phyloP scores from a whole-genome alignment of 2,113 vertebrate genomes.

The Sula dactylatra region DNA sequence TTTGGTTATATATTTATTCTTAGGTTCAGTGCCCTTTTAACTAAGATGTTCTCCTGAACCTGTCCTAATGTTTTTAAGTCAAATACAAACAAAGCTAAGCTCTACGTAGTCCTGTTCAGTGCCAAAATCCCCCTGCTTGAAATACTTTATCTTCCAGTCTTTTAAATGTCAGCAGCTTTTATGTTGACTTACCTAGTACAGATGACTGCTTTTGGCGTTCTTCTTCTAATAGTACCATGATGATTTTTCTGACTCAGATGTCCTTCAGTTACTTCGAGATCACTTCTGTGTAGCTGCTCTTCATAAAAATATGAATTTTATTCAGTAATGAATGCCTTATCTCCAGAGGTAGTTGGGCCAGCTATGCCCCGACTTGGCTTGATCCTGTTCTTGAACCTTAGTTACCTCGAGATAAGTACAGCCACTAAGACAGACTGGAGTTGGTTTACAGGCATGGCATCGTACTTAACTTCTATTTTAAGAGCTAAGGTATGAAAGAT shows the following conservation, averaged over 20 bases:
- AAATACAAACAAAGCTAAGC: background rate
- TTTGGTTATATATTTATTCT: background rate
- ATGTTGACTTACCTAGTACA: background rate
- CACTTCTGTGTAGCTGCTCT: background rate
- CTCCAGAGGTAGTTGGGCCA: background rate
- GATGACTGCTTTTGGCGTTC: background rate
- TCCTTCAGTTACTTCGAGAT: background rate
- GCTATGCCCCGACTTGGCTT: background rate
- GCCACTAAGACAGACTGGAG: background rate
- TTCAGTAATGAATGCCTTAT: background rate
- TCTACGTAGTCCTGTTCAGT: background rate
- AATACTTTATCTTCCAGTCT: background rate
- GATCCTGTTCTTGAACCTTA: slow-evolving; percentile 8
- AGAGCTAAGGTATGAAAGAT: background rate
- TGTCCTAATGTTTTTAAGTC: background rate
- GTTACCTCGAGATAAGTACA: background rate
- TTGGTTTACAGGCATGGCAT: slow-evolving; percentile 23
- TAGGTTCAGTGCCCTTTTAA: background rate
- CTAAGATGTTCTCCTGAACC: background rate
- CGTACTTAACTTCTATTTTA: slow-evolving; percentile 3
- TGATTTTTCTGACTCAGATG: background rate
- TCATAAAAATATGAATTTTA: background rate
- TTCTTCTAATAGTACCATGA: background rate
- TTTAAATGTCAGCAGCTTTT: background rate
- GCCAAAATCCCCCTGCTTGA: background rate